Conservation (phyloP, 2,113 vertebrate genomes). For the Oryctolagus cuniculus region mOryCun1.1 NC_091447.1:45558001-45558500, state of each 20-base stretch:
- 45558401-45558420: background rate
- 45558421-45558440: background rate
- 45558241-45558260: background rate
- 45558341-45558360: conserved; percentile 8
- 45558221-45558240: background rate
- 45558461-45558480: background rate
- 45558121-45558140: conserved; percentile 8
- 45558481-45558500: background rate
- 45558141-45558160: background rate
- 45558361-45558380: conserved; percentile 9
- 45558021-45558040: background rate
- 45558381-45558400: background rate
- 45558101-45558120: background rate
- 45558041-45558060: background rate
- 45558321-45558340: background rate
- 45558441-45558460: background rate
- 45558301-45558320: background rate
- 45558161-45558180: background rate
- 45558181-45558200: background rate
- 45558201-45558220: background rate
- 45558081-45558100: background rate
- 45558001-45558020: no score
- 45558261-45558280: background rate
- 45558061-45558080: background rate
- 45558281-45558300: background rate